phyloP scores from a whole-genome alignment of 2,888 invertebrate species.

The Drosophila nr. perissopoda region DNA sequence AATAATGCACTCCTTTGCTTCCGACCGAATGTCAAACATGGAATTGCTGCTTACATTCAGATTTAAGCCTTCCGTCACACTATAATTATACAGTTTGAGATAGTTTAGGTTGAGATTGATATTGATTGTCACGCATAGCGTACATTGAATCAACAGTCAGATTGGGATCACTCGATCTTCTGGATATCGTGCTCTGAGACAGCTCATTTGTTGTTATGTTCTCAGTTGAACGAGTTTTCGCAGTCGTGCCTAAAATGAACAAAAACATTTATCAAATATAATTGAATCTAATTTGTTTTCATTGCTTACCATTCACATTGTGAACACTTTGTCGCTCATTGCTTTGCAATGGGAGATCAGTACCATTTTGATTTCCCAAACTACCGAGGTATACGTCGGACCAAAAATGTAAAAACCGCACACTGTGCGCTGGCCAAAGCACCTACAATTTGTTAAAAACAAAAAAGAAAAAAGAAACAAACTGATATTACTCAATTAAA shows the following conservation, averaged over 20 bases:
- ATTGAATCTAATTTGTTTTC: not conserved
- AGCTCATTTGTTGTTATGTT: conserved; percentile 90
- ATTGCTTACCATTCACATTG: conserved; percentile 61
- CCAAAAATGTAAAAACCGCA: conserved; percentile 94
- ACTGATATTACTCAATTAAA: not conserved
- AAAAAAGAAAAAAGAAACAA: not conserved
- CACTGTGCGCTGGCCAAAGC: conserved; percentile 93
- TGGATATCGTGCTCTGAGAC: conserved; percentile 86
- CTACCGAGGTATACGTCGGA: conserved; percentile 92
- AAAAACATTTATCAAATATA: not conserved
- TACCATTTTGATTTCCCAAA: conserved; percentile 85
- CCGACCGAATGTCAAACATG: conserved; percentile 82
- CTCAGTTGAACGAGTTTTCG: conserved; percentile 94
- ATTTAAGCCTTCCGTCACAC: conserved; percentile 80
- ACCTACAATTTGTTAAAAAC: conserved; percentile 86
- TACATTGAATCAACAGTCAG: conserved; percentile 90
- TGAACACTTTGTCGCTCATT: conserved; percentile 78
- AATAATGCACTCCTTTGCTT: conserved; percentile 52
- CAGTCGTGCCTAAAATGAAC: conserved; percentile 87
- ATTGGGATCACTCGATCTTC: conserved; percentile 94
- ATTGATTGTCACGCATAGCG: not conserved
- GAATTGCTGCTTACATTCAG: conserved; percentile 83
- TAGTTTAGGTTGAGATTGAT: not conserved
- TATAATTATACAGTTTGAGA: conserved; percentile 39
- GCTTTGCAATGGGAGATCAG: conserved; percentile 83